phyloP scores from a whole-genome alignment of 2,113 vertebrate species.

The Mellivora capensis region DNA sequence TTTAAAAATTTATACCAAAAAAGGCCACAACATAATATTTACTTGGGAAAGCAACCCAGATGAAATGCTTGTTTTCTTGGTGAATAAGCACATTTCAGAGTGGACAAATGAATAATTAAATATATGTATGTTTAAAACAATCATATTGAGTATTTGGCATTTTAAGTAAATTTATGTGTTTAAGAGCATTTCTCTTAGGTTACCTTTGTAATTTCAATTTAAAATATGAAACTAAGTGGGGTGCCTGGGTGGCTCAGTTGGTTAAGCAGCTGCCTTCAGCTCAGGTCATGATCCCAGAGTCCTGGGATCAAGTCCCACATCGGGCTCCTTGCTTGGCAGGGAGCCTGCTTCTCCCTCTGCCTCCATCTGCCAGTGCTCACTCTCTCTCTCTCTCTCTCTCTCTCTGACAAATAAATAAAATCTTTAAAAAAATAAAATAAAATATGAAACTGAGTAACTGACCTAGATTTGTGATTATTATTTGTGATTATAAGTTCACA shows the following conservation, averaged over 20 bases:
- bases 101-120: neutral
- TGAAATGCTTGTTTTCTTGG: neutral
- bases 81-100: neutral
- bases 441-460: neutral
- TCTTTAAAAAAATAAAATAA: too few species aligned
- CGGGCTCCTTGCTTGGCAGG: too few species aligned
- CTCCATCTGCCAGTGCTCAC: too few species aligned
- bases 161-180: constrained; percentile 1
- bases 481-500: neutral
- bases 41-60: neutral
- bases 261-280: too few species aligned
- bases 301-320: too few species aligned
- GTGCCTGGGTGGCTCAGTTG: too few species aligned
- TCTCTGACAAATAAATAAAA: too few species aligned
- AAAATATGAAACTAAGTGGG: neutral
- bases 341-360: too few species aligned
- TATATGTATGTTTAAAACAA: neutral
- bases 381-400: too few species aligned
- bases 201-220: neutral
- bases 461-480: neutral
- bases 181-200: neutral
- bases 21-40: neutral
- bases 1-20: too few species aligned
- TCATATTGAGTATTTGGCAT: neutral
- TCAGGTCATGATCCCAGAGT: too few species aligned